phyloP scores from a whole-genome alignment of 2,888 invertebrate genomes.

The Hedychridium roseum region DNA sequence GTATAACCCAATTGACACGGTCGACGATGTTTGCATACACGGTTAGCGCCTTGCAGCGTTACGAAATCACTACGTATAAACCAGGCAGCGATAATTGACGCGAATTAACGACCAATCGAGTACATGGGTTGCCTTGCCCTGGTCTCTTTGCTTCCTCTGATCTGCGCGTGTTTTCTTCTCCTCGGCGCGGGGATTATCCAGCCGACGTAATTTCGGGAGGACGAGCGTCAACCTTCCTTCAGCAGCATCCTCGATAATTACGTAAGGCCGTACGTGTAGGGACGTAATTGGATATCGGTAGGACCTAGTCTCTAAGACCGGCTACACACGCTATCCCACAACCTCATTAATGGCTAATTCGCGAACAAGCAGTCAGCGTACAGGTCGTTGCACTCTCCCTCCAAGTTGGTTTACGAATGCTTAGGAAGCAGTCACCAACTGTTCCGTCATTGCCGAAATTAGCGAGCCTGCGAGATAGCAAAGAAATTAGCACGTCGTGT shows the following conservation, averaged over 20 bases:
- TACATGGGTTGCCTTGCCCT: slow-evolving; percentile 14
- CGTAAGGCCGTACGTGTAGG: slow-evolving; percentile 3
- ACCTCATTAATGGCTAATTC: background rate
- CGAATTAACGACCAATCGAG: slow-evolving; percentile 35
- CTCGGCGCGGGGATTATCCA: slow-evolving; percentile 4
- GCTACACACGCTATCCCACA: slow-evolving; percentile 3
- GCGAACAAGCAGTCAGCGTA: slow-evolving; percentile 1
- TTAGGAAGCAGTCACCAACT: no score
- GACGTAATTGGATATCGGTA: slow-evolving; percentile 23
- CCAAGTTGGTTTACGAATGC: no score
- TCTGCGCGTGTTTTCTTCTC: slow-evolving; percentile 19
- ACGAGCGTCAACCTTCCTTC: background rate
- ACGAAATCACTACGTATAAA: slow-evolving; percentile 33
- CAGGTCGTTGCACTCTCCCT: background rate
- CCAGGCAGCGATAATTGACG: slow-evolving; percentile 33
- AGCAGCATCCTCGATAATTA: background rate
- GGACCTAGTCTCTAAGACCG: slow-evolving; percentile 27
- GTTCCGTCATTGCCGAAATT: no score
- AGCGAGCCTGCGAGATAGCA: no score
- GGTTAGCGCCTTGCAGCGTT: slow-evolving; percentile 16
- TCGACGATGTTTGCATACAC: slow-evolving; percentile 7
- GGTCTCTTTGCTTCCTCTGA: background rate
- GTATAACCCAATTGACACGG: slow-evolving; percentile 29
- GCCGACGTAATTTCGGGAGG: background rate
- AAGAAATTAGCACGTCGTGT: no score